These are phyloP conservation scores for Musca vetustissima DNA, from an alignment of 1,140 invertebrate genomes.

Conservation along the genomic window DNA sequence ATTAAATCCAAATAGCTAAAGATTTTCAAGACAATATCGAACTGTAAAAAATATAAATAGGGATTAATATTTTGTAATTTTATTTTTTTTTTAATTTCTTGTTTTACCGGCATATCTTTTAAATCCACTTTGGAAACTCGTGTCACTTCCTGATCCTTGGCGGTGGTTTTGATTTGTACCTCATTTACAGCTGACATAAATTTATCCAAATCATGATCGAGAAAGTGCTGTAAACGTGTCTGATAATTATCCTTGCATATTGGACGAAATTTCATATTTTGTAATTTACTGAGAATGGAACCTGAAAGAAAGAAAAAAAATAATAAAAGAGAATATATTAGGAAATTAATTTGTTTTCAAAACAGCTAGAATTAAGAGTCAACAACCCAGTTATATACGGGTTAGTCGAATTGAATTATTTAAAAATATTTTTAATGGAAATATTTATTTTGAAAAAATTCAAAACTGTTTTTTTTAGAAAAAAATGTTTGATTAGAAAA, in stretches of 20 bases:
- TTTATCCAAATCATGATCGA: slow-evolving; percentile 54
- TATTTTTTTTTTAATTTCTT: no score
- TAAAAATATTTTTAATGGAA: no score
- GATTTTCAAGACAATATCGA: slow-evolving; percentile 59
- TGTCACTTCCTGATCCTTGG: neutral
- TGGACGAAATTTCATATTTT: slow-evolving; percentile 47
- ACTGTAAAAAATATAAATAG: slow-evolving; percentile 40
- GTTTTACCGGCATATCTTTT: slow-evolving; percentile 44
- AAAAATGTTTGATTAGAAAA: no score
- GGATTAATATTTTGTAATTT: neutral
- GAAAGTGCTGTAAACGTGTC: slow-evolving; percentile 45
- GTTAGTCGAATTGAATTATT: no score
- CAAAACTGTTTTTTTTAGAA: no score
- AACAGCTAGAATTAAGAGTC: no score
- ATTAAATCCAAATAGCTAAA: slow-evolving; percentile 73
- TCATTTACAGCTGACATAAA: slow-evolving; percentile 35
- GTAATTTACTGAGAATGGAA: slow-evolving; percentile 47
- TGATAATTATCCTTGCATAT: slow-evolving; percentile 35
- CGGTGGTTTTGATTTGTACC: neutral
- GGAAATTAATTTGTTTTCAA: no score
- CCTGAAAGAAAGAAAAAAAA: slow-evolving; percentile 28
- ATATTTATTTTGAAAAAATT: no score
- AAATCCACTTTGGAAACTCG: slow-evolving; percentile 21
- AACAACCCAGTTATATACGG: no score
- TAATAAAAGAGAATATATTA: neutral